Evolutionary conservation across 2,888 invertebrate species (phyloP).

Genomic region (Trichopoda pennipes): DNA sequence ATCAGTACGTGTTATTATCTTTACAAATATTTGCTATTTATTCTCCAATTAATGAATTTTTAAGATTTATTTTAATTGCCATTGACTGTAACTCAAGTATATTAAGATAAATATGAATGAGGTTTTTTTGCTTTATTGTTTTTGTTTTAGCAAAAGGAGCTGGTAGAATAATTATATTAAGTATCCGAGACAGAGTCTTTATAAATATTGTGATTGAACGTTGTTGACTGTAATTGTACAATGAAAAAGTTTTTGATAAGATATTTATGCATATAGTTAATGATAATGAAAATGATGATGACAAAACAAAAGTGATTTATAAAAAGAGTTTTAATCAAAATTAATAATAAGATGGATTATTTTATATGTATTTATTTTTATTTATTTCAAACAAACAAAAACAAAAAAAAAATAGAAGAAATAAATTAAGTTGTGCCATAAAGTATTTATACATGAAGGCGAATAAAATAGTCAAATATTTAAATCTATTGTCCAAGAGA

Average conservation of each 20-base stretch:
- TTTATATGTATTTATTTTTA: conserved; percentile 1
- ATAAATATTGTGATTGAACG: conserved; percentile 25
- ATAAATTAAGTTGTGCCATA: no score
- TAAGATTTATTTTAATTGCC: not conserved
- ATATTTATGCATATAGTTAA: not conserved
- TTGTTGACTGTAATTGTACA: conserved; percentile 18
- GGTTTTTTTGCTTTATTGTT: conserved; percentile 1
- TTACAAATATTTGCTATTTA: no score
- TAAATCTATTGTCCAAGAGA: not conserved
- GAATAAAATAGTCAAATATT: no score
- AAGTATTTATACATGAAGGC: no score
- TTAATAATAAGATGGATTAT: conserved; percentile 14
- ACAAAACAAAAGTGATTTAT: conserved; percentile 39
- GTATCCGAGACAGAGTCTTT: conserved; percentile 6
- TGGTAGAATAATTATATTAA: conserved; percentile 35
- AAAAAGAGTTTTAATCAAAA: conserved; percentile 51
- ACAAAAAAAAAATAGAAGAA: not conserved
- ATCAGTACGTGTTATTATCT: no score
- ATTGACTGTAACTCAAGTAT: conserved; percentile 4
- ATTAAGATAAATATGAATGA: not conserved
- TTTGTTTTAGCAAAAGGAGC: not conserved
- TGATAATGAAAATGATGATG: conserved; percentile 10
- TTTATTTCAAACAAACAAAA: not conserved
- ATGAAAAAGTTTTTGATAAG: conserved; percentile 1
- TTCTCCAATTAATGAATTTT: no score